A percentile compares a stretch with the other conserved stretches of the same genome.
These are phyloP conservation scores for Melieria crassipennis DNA, from an alignment of 2,888 invertebrate species.

Conservation along the genomic window DNA sequence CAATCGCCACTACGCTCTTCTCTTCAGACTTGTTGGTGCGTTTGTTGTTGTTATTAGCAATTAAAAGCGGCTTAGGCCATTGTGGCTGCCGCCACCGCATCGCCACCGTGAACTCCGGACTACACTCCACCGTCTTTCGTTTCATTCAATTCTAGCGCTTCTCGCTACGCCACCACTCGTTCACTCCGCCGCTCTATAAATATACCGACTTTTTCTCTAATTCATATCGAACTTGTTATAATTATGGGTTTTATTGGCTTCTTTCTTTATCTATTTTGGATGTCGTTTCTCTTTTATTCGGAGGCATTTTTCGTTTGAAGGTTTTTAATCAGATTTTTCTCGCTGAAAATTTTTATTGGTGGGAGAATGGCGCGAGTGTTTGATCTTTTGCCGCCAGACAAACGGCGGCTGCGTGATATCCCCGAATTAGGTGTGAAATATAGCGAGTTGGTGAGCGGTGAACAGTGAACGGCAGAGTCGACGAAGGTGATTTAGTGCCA, in stretches of 20 bases:
- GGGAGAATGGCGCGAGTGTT: slow-evolving; percentile 47
- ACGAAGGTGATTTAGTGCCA: too few relatives aligned
- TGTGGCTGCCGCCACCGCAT: slow-evolving; percentile 5
- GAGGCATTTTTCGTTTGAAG: slow-evolving; percentile 11
- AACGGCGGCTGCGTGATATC: slow-evolving; percentile 50
- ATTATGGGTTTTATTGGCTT: slow-evolving; percentile 43
- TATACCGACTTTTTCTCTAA: slow-evolving; percentile 25
- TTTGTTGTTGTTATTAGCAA: slow-evolving; percentile 42
- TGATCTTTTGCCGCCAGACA: slow-evolving; percentile 53
- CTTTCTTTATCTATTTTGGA: slow-evolving; percentile 28
- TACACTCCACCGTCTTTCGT: neutral
- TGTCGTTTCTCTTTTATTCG: slow-evolving; percentile 18
- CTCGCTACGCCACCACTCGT: neutral
- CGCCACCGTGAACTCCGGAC: neutral
- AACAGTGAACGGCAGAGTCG: too few relatives aligned
- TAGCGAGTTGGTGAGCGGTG: neutral
- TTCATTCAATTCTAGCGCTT: slow-evolving; percentile 11
- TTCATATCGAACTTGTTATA: slow-evolving; percentile 41
- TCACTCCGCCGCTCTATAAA: too few relatives aligned
- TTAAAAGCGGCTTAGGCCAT: slow-evolving; percentile 41
- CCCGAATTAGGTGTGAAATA: slow-evolving; percentile 46
- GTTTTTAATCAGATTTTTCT: slow-evolving; percentile 38
- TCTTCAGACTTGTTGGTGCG: slow-evolving; percentile 18
- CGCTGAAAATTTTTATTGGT: slow-evolving; percentile 35
- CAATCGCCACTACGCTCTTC: too few relatives aligned